Conservation (phyloP, 2,113 vertebrate genomes). For the Actenoides hombroni region DNA sequence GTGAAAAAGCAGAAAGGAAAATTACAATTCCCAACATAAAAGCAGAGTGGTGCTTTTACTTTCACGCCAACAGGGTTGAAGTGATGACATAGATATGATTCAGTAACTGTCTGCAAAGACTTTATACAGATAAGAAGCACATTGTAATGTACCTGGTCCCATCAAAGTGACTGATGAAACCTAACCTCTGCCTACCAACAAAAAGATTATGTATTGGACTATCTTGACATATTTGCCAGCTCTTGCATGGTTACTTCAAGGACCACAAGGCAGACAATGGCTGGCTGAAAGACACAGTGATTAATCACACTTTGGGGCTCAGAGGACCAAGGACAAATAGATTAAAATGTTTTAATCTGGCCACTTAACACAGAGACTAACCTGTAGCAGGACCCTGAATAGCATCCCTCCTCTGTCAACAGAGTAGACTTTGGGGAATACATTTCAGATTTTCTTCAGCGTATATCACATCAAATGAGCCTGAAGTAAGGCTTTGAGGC, state of each 20-base stretch:
- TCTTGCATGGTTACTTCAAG: not conserved
- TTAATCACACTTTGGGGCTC: not conserved
- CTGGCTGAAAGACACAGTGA: not conserved
- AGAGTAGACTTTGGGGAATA: not conserved
- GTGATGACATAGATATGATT: not conserved
- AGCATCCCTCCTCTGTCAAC: not conserved
- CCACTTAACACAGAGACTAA: not conserved
- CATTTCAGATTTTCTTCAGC: not conserved
- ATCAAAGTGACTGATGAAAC: constrained; percentile 23
- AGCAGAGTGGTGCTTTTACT: not conserved
- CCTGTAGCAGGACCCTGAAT: not conserved
- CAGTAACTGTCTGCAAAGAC: constrained; percentile 24
- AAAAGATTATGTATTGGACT: not conserved
- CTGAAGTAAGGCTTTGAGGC: not conserved
- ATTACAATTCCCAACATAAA: not conserved
- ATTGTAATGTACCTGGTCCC: not conserved
- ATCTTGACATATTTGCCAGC: not conserved
- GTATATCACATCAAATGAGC: not conserved
- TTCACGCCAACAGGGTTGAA: not conserved
- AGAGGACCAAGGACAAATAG: not conserved
- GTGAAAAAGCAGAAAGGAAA: not conserved
- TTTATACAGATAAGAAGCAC: not conserved
- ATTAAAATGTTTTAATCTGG: constrained; percentile 13
- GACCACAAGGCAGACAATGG: not conserved
- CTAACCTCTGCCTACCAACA: not conserved